phyloP scores from a whole-genome alignment of 2,888 invertebrate species.

The Sminthurides aquaticus region DNA sequence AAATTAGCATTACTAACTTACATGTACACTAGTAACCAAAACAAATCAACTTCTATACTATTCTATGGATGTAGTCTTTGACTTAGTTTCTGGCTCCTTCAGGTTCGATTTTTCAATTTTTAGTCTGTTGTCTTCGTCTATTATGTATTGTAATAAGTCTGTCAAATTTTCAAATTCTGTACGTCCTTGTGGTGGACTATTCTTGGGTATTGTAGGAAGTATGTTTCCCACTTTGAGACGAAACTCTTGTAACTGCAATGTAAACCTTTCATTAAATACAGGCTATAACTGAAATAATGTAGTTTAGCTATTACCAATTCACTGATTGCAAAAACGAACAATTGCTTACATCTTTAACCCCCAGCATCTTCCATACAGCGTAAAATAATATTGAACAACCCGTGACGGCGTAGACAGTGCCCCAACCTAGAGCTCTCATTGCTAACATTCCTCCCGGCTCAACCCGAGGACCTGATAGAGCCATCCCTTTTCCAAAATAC shows the following conservation, averaged over 20 bases:
- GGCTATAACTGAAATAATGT: no score
- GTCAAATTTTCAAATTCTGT: constrained; percentile 79
- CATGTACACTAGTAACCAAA: no score
- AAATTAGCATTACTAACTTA: no score
- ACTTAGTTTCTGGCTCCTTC: no score
- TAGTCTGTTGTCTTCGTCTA: constrained; percentile 35
- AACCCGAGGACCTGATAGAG: constrained; percentile 53
- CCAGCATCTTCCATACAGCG: constrained; percentile 79
- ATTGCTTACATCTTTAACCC: constrained; percentile 67
- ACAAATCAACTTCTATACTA: no score
- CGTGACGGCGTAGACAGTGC: constrained; percentile 74
- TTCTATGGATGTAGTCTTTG: no score
- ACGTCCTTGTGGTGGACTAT: constrained; percentile 68
- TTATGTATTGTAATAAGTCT: constrained; percentile 72
- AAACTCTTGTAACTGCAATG: constrained; percentile 69
- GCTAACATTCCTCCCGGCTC: constrained; percentile 74
- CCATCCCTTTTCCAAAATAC: constrained; percentile 62
- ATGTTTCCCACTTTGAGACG: constrained; percentile 67
- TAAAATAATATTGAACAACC: constrained; percentile 75
- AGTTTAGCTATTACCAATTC: no score
- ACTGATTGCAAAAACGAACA: no score
- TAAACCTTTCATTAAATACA: no score
- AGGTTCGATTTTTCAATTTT: constrained; percentile 23
- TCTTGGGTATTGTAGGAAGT: constrained; percentile 69
- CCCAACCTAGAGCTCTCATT: constrained; percentile 76